Percentiles rank a stretch among this genome's conserved stretches.
These are phyloP conservation scores for Deroplatys truncata DNA, from an alignment of 2,888 invertebrate genomes.

Conservation along the genomic window DNA sequence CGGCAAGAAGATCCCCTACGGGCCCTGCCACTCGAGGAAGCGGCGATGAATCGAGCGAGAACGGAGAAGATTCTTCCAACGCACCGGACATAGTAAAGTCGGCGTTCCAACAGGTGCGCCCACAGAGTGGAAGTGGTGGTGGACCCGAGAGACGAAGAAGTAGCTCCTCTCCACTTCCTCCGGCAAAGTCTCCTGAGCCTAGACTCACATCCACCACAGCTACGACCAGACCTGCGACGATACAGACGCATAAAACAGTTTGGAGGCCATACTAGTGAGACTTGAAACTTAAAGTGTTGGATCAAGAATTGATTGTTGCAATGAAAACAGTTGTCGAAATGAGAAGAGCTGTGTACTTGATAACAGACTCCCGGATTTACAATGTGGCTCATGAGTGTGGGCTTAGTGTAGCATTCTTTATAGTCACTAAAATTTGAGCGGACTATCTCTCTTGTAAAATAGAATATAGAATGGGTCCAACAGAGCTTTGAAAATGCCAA, in stretches of 20 bases:
- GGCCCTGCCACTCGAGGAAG: slow-evolving; percentile 48
- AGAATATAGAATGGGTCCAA: background rate
- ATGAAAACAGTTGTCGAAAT: background rate
- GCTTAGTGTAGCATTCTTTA: background rate
- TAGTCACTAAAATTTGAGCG: background rate
- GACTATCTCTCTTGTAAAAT: background rate
- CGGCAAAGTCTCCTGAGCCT: slow-evolving; percentile 11
- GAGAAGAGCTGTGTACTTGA: background rate
- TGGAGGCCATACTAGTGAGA: slow-evolving; percentile 66
- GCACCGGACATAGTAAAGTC: slow-evolving; percentile 69
- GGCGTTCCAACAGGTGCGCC: slow-evolving; percentile 62
- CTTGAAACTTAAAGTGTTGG: background rate
- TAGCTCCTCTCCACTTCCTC: background rate
- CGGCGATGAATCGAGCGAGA: slow-evolving; percentile 57
- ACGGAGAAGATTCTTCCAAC: slow-evolving; percentile 62
- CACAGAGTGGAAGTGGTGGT: slow-evolving; percentile 7
- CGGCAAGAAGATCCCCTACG: slow-evolving; percentile 55
- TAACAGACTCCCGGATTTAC: background rate
- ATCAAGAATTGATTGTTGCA: background rate
- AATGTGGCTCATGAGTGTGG: background rate
- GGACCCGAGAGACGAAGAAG: background rate
- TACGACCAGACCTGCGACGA: slow-evolving; percentile 37
- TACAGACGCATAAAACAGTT: slow-evolving; percentile 61
- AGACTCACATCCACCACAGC: slow-evolving; percentile 9
- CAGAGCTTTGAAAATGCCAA: background rate